These are phyloP conservation scores for Halictus quadricinctus DNA, from an alignment of 2,888 invertebrate genomes.

Conservation along the genomic window DNA sequence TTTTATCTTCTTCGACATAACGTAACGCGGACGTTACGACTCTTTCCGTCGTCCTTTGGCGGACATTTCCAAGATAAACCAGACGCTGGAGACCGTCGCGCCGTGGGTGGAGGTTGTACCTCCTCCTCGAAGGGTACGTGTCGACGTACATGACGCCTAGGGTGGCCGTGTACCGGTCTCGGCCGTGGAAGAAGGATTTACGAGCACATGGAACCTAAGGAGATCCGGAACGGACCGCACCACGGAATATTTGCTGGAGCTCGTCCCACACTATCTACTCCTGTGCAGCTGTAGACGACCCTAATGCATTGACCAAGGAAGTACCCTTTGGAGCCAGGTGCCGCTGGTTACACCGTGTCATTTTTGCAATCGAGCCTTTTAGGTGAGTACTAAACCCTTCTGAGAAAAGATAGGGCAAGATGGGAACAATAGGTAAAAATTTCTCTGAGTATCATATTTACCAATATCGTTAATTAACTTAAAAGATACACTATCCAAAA, in stretches of 20 bases:
- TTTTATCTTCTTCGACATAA: conserved; percentile 61
- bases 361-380: not conserved
- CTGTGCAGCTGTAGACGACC: conserved; percentile 16
- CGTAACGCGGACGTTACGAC: conserved; percentile 46
- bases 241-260: conserved; percentile 19
- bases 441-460: too few species aligned
- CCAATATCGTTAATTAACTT: too few species aligned
- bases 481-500: not conserved
- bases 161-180: conserved; percentile 28
- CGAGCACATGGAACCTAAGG: conserved; percentile 30
- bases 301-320: conserved; percentile 21
- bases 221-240: conserved; percentile 26
- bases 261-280: conserved; percentile 4
- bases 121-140: conserved; percentile 58
- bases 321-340: not conserved
- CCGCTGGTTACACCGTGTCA: not conserved
- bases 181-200: conserved; percentile 40
- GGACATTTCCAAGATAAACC: conserved; percentile 68
- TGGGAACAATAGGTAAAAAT: too few species aligned
- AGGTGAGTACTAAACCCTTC: not conserved
- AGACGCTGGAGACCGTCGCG: conserved; percentile 62
- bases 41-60: conserved; percentile 40
- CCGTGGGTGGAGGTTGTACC: conserved; percentile 36
- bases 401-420: not conserved
- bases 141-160: conserved; percentile 56